Conservation (phyloP, 2,888 invertebrate species). For the Halocaridina rubra region DNA sequence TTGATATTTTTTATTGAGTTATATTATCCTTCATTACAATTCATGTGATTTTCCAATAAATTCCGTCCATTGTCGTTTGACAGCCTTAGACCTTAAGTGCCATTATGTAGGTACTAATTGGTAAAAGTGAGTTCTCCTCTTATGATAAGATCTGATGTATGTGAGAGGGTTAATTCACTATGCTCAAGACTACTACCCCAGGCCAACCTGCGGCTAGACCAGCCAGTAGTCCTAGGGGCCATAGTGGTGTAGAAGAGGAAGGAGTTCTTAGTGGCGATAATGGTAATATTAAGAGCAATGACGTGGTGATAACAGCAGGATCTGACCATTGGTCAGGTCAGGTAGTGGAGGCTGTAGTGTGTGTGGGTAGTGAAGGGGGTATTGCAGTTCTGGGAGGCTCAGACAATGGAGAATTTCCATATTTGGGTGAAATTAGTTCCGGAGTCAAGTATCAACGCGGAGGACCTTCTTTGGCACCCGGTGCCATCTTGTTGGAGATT, state of each 20-base stretch:
- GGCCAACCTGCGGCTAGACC: constrained; percentile 41
- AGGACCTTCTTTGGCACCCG: constrained; percentile 43
- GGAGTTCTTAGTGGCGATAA: constrained; percentile 6
- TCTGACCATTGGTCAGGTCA: constrained; percentile 61
- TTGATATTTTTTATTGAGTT: too few relatives aligned
- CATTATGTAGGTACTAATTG: not conserved
- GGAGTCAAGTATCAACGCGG: constrained; percentile 51
- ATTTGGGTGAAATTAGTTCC: constrained; percentile 59
- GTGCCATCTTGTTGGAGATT: constrained; percentile 69
- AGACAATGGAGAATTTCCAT: constrained; percentile 63
- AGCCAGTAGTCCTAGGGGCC: constrained; percentile 11
- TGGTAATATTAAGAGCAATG: not conserved
- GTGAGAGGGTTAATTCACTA: constrained; percentile 27
- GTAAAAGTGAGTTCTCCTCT: not conserved
- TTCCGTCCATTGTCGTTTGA: too few relatives aligned
- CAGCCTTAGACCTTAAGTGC: too few relatives aligned
- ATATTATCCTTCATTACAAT: too few relatives aligned
- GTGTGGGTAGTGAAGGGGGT: constrained; percentile 53
- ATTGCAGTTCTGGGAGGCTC: constrained; percentile 62
- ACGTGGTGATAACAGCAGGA: not conserved
- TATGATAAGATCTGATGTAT: constrained; percentile 35
- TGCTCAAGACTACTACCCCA: constrained; percentile 49
- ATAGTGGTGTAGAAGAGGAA: constrained; percentile 21
- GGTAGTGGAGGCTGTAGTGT: constrained; percentile 60
- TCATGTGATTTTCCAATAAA: too few relatives aligned